phyloP scores from a whole-genome alignment of 1,140 invertebrate genomes.

The Gonatopus flavifemur region DNA sequence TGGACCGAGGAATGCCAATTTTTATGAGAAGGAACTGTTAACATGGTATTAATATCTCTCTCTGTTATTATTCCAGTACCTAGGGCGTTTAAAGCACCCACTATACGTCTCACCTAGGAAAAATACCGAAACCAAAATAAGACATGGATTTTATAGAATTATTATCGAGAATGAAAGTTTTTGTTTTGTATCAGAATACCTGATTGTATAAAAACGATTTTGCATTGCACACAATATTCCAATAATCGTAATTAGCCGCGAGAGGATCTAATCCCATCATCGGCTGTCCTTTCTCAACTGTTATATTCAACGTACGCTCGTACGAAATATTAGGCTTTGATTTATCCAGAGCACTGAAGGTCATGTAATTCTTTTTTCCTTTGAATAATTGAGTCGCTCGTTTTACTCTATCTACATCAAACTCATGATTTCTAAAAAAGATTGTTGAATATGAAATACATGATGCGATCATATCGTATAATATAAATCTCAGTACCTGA shows the following conservation, averaged over 20 bases:
- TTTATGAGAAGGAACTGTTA: slow-evolving; percentile 71
- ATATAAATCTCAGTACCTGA: slow-evolving; percentile 33
- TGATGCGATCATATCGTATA: background rate
- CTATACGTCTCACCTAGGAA: slow-evolving; percentile 71
- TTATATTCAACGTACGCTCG: slow-evolving; percentile 56
- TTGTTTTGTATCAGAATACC: slow-evolving; percentile 47
- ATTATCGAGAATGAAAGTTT: background rate
- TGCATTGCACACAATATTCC: slow-evolving; percentile 65
- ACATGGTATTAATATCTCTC: slow-evolving; percentile 68
- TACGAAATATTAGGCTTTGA: slow-evolving; percentile 52
- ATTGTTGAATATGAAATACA: background rate
- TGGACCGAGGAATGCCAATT: slow-evolving; percentile 62
- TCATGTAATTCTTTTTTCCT: slow-evolving; percentile 67
- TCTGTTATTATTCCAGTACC: slow-evolving; percentile 62
- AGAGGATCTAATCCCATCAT: slow-evolving; percentile 47
- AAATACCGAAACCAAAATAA: slow-evolving; percentile 24
- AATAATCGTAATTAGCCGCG: slow-evolving; percentile 62
- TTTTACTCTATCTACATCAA: slow-evolving; percentile 37
- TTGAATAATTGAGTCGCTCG: slow-evolving; percentile 29
- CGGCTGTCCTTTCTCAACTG: slow-evolving; percentile 52
- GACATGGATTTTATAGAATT: slow-evolving; percentile 10
- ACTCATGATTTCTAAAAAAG: slow-evolving; percentile 14
- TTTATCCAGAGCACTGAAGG: slow-evolving; percentile 61
- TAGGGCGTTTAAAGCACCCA: slow-evolving; percentile 65
- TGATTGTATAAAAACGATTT: slow-evolving; percentile 75